Conservation (phyloP, 2,113 vertebrate genomes). For the Leuciscus idus region DNA sequence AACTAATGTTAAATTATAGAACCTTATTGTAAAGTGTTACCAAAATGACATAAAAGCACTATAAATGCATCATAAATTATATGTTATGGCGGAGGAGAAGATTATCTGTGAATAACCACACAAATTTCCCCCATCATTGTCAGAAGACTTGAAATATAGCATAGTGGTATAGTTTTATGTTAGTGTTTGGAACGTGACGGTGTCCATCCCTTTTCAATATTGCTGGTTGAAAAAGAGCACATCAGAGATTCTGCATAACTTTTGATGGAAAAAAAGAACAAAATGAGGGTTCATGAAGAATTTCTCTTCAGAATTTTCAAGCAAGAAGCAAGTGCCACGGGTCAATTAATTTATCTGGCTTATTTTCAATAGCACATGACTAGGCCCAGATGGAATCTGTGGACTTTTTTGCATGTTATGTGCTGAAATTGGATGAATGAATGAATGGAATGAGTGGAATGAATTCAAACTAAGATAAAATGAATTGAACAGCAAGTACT, state of each 20-base stretch:
- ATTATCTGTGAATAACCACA: neutral
- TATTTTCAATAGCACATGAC: neutral
- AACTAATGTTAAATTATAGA: neutral
- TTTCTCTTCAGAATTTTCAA: neutral
- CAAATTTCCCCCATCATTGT: neutral
- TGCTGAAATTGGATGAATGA: neutral
- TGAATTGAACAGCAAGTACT: neutral
- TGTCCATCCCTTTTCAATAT: neutral
- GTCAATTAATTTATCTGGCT: neutral
- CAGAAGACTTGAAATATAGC: neutral
- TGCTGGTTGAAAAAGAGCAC: neutral
- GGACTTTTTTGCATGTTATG: neutral
- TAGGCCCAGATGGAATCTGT: neutral
- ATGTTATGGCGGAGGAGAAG: neutral
- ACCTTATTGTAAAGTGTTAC: neutral
- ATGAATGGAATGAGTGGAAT: neutral
- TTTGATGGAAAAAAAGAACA: neutral
- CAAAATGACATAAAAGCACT: neutral
- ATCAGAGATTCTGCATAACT: neutral
- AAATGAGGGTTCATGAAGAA: neutral
- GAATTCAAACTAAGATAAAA: neutral
- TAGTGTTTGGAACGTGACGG: neutral
- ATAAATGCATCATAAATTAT: neutral
- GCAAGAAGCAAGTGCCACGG: neutral
- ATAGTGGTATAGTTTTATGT: neutral